phyloP scores from a whole-genome alignment of 2,797 vertebrate species.

The Antrozous pallidus region DNA sequence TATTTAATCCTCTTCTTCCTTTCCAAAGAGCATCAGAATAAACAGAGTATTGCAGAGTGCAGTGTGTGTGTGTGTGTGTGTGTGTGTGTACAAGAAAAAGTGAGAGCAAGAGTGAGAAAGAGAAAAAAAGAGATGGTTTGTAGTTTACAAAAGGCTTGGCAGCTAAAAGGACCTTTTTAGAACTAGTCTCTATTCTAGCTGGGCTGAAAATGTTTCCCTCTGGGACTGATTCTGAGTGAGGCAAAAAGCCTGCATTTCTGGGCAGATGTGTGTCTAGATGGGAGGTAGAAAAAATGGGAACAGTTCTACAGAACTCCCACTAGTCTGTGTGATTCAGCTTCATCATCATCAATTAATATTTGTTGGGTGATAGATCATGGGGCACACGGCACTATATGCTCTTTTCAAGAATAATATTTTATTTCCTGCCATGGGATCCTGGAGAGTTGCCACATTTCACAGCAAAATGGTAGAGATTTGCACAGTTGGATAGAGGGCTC shows the following conservation, averaged over 20 bases:
- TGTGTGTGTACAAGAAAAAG: neutral
- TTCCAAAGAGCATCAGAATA: neutral
- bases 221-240: neutral
- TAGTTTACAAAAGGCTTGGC: conserved; percentile 11
- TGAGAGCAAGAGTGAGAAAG: neutral
- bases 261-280: conserved; percentile 63
- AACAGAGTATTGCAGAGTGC: neutral
- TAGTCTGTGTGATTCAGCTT: conserved; percentile 50
- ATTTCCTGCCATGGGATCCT: conserved; percentile 52
- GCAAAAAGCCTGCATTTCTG: conserved; percentile 11
- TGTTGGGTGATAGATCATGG: conserved; percentile 56
- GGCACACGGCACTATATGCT: conserved; percentile 13
- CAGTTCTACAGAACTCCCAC: neutral
- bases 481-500: conserved; percentile 55
- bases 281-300: conserved; percentile 55
- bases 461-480: conserved; percentile 52
- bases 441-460: conserved; percentile 64
- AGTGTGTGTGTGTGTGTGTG: no score
- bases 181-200: conserved; percentile 37
- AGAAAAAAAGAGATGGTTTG: neutral
- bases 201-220: conserved; percentile 3
- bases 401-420: conserved; percentile 55
- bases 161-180: conserved; percentile 13
- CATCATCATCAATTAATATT: conserved; percentile 68
- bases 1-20: neutral